Base-by-base conservation (phyloP, 2,797 vertebrate genomes). In the Calcarius lapponicus region DNA sequence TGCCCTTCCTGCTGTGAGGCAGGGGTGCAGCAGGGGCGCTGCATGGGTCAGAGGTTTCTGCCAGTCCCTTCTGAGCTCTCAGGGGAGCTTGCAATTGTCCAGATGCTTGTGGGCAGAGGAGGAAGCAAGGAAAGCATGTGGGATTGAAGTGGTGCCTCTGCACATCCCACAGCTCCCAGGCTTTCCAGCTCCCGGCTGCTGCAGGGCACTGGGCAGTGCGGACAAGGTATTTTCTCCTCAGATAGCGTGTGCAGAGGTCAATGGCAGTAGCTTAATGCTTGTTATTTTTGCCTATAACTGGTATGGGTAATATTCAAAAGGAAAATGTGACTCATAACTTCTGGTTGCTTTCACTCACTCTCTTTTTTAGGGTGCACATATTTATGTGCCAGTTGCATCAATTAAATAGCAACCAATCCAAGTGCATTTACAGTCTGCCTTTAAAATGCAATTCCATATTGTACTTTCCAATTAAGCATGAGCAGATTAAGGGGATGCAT, bases 361-460 rank as follows among this genome's bases (percentile, higher is more conserved):
- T 92, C 25, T 90, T 73, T 94, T 96, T 95, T 92, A 90, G 67
- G 85, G 62, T 97, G 76, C 3, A 6, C 88, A 57, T 72, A 53
- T 86, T 75, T 94, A 70, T 90, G 28, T 95, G 87, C 85, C 94
- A 96, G 85, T 96, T 97, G 85, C 95, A 97, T 97, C 95, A 97
- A 94, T 96, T 97, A 97, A 96, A 95, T 83, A 94, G 79, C 92
- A 97, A 97, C 88, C 90, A 95, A 93, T 96, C 94, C 91, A 95
- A 97, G 91, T 91, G 96, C 93, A 93, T 96, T 97, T 97, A 93
- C 96, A 94, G 80, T 94, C 95, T 97, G 95, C 89, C 79, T 97
- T 97, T 97, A 96, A 97, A 97, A 97, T 96, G 92, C 91, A 93
- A 97, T 92, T 80, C 87, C 92, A 92, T 97, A 96, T 94, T 93